phyloP scores from a whole-genome alignment of 2,113 vertebrate species.

The Cololabis saira region DNA sequence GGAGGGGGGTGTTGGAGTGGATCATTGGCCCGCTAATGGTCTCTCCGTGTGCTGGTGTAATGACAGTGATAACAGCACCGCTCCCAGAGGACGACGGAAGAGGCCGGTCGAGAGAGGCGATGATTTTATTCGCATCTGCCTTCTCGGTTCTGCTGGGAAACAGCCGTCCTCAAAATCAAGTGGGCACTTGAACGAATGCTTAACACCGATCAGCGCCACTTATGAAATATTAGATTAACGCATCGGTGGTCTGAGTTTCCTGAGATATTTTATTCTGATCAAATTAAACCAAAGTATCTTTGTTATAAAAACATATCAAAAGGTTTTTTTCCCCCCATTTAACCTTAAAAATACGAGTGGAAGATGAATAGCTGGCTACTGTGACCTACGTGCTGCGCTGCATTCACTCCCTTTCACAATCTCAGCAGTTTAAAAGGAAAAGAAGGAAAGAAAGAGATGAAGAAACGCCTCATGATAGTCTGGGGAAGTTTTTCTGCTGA shows the following conservation, averaged over 20 bases:
- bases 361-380: slow-evolving; percentile 5
- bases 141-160: neutral
- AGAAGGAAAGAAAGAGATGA: neutral
- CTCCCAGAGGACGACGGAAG: slow-evolving; percentile 21
- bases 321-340: no score
- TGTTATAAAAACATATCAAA: no score
- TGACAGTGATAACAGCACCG: slow-evolving; percentile 34
- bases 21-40: no score
- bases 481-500: slow-evolving; percentile 4
- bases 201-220: neutral
- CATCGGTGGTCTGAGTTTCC: no score
- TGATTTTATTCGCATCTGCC: slow-evolving; percentile 14
- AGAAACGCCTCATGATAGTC: slow-evolving; percentile 15
- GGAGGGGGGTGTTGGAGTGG: slow-evolving; percentile 23
- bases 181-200: neutral
- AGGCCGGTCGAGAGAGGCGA: slow-evolving; percentile 19
- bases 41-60: slow-evolving; percentile 19
- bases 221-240: neutral
- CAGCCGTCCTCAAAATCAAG: neutral
- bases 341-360: no score
- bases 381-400: neutral
- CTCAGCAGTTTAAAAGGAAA: slow-evolving; percentile 27
- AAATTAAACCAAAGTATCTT: no score
- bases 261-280: no score
- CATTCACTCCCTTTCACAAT: neutral